Evolutionary conservation across 2,113 vertebrate genomes (phyloP).

Genomic region (Hemibagrus wyckioides): DNA sequence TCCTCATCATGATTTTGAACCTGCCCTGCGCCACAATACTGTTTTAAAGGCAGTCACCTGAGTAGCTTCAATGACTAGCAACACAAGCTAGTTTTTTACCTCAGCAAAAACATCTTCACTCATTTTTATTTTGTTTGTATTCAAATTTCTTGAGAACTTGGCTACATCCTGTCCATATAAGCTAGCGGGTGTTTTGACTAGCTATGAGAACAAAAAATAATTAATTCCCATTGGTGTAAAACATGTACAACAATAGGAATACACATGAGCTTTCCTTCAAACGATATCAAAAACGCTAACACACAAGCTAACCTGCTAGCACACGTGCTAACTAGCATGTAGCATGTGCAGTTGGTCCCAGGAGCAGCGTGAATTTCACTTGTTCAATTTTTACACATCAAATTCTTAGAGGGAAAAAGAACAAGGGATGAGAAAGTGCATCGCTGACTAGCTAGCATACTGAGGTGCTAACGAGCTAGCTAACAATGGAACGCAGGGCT

Average conservation of each 20-base stretch:
- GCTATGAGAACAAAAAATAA: not conserved
- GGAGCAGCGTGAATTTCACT: not conserved
- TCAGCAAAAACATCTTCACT: not conserved
- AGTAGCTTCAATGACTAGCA: not conserved
- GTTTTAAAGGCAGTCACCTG: not conserved
- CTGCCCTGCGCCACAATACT: not conserved
- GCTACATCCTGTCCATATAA: not conserved
- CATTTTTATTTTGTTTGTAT: not conserved
- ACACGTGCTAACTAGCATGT: not conserved
- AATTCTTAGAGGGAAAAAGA: too few species aligned
- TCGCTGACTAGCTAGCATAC: not conserved
- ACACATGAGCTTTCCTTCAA: not conserved
- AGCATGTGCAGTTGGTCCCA: not conserved
- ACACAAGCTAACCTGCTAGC: not conserved
- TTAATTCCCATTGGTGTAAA: not conserved
- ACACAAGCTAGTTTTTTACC: not conserved
- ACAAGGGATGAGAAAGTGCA: not conserved
- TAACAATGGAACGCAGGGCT: not conserved
- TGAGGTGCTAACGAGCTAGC: not conserved
- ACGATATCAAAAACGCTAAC: not conserved
- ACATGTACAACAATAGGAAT: too few species aligned
- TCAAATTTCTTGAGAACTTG: not conserved
- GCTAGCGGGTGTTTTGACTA: not conserved
- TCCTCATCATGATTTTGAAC: not conserved
- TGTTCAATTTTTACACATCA: too few species aligned